phyloP scores from a whole-genome alignment of 2,888 invertebrate genomes.

The Monoplex corrugatus region DNA sequence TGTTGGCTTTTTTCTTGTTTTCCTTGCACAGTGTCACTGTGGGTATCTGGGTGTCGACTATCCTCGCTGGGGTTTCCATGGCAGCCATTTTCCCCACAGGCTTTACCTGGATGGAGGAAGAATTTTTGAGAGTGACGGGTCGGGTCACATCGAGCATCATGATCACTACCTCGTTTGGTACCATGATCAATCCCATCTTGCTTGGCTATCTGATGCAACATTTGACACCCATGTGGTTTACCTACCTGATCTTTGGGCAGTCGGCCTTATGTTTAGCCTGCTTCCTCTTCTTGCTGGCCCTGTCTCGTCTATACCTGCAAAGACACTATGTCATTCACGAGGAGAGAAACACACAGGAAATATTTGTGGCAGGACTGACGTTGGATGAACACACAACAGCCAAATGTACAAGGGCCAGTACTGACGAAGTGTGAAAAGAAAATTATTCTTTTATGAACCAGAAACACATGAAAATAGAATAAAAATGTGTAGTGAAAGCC shows the following conservation, averaged over 20 bases:
- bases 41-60: constrained; percentile 73
- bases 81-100: constrained; percentile 81
- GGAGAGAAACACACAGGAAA: background rate
- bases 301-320: constrained; percentile 30
- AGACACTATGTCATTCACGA: constrained; percentile 24
- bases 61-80: constrained; percentile 76
- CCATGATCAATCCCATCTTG: constrained; percentile 77
- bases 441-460: background rate
- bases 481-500: too few species aligned
- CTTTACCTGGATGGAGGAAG: constrained; percentile 80
- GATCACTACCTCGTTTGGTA: constrained; percentile 79
- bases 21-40: constrained; percentile 59
- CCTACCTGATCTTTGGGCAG: constrained; percentile 73
- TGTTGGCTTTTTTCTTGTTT: constrained; percentile 60
- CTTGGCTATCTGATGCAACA: constrained; percentile 77
- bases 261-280: constrained; percentile 66
- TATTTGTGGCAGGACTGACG: background rate
- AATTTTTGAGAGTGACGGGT: constrained; percentile 79
- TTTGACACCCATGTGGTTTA: constrained; percentile 74
- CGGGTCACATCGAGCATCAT: constrained; percentile 79
- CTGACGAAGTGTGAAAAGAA: background rate
- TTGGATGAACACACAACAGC: background rate
- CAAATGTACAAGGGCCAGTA: too few species aligned
- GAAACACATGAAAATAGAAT: background rate
- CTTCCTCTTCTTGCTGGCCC: constrained; percentile 59